Base-by-base conservation (phyloP, 1,140 invertebrate species). In the Luehdorfia chinensis region DNA sequence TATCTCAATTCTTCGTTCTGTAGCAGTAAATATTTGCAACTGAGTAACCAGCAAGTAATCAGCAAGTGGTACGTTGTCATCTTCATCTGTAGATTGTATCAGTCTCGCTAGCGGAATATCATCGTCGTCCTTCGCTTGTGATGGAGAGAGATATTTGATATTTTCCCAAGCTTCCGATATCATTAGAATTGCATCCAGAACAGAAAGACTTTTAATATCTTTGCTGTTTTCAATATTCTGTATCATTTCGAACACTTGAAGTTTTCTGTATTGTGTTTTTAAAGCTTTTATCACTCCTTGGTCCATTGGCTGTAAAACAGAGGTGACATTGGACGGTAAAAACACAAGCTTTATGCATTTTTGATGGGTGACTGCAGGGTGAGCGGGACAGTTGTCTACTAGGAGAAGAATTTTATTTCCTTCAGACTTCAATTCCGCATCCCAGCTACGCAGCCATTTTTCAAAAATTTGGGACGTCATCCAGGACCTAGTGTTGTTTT, bases 31-130 rank as follows among this genome's bases (percentile, higher is more conserved):
- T 59, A 25, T 51, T 47, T 61, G 51, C 39, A 53, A 50, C 36
- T 53, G 54, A 39, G 47, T 11, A 60, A 50, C 41, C 50, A 60
- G 12, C n/a, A n/a, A n/a, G n/a, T n/a, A n/a, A 16, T 60, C 28
- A 56, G 49, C 53, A 34, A 56, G 50, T 50, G 50, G 46, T 58
- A 58, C 30, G 31, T 58, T 53, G 37, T 60, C 52, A 49, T 60
- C 45, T 54, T 54, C 39, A 43, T 47, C 23, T 54, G 43, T 56
- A 44, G 36, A 43, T 51, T 21, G 44, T 56, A 56, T 56, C 54
- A 50, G 14, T 50, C 44, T 51, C 36, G 34, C 43, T 50, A 39
- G 47, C 16, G 37, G 46, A 53, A 58, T 53, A 53, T 49, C 50
- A 49, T 53, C 41, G 21, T 58, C 44, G 28, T 54, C 34, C 47